Evolutionary conservation across 2,113 vertebrate genomes (phyloP), one percentile per base, ranked within the genome.

Genomic region (Rhinogobius similis): DNA sequence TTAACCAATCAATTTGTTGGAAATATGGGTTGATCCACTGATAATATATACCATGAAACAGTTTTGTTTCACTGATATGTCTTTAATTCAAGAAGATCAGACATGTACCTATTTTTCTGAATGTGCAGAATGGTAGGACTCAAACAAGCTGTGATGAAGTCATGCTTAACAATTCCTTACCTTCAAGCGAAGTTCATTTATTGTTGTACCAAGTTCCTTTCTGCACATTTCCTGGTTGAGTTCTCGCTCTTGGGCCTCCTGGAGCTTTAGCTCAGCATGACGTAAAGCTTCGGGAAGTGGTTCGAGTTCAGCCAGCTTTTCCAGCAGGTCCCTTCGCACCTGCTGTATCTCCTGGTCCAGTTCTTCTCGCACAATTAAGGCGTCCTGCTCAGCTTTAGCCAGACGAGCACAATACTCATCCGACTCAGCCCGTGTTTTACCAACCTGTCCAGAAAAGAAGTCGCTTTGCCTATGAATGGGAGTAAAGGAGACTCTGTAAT

Each of bases 101-200:
- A 44, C 14, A 44, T 16, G 43, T 44, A 3, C 43, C 14, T 5
- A 5, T 44, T 44, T 14, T 44, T 13, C 3, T 44, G 43, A 16
- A 16, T 44, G 43, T 44, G 14, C n/a, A n/a, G n/a, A n/a, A n/a
- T n/a, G n/a, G n/a, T n/a, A n/a, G n/a, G n/a, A n/a, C n/a, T n/a
- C n/a, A n/a, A n/a, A n/a, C n/a, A n/a, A n/a, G n/a, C n/a, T n/a
- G n/a, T n/a, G n/a, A n/a, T n/a, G n/a, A n/a, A n/a, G n/a, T n/a
- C n/a, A n/a, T n/a, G n/a, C n/a, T n/a, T n/a, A n/a, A n/a, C n/a
- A n/a, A n/a, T n/a, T n/a, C n/a, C 90, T 87, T 82, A 98, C 96
- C 96, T 93, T 94, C 84, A 95, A 86, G 65, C 90, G 93, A 55
- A 98, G 92, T 23, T 98, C 94, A 24, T 93, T 72, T 52, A 97